Evolutionary conservation across 2,888 invertebrate species (phyloP), one percentile per base, ranked within the genome.

Genomic region (Hemistola chrysoprasaria): DNA sequence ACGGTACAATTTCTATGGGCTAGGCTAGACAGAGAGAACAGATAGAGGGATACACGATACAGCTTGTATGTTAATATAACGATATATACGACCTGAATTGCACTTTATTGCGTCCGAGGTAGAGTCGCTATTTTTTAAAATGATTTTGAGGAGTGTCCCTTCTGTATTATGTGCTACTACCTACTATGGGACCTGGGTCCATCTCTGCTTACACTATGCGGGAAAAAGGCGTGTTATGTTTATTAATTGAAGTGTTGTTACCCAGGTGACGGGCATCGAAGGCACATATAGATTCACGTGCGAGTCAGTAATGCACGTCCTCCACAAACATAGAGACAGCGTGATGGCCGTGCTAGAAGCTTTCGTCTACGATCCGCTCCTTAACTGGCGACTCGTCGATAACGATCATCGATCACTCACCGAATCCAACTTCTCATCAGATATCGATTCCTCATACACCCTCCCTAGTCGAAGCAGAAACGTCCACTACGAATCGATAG

Each of bases 311-410:
- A 98, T 99, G 97, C 92, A 95, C 26, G 98, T 98, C 3, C 81
- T 98, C 7, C 93, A 97, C 52, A 92, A 95, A 28, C 98, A 99
- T 76, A 96, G 97, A 65, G 99, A 99, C 87, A 98, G 98, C 67
- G 90, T 99, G 35, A 97, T 99, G 97, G 99, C 99, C 0, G 98
- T 99, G 0, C 85, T 99, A 22, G 99, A 99, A 74, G 99, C 99
- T 0, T 99, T 99, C 78, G 98, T 99, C 0, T 98, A 99, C 71
- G 99, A 99, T 88, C 99, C 99, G 0, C 87, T 99, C 22, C 92
- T 99, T 9, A 99, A 98, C 84, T 99, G 99, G 99, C 91, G 98
- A 40, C 90, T 99, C 3, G 65, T 80, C 21, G 80, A 84, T 59
- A 79, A 74, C 65, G 83, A 79, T n/a, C 75, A 76, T 11, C 75